Percentiles rank a stretch among this genome's conserved stretches.
Conservation (phyloP, 1,140 invertebrate genomes). For the Scaptomyza graminum region DNA sequence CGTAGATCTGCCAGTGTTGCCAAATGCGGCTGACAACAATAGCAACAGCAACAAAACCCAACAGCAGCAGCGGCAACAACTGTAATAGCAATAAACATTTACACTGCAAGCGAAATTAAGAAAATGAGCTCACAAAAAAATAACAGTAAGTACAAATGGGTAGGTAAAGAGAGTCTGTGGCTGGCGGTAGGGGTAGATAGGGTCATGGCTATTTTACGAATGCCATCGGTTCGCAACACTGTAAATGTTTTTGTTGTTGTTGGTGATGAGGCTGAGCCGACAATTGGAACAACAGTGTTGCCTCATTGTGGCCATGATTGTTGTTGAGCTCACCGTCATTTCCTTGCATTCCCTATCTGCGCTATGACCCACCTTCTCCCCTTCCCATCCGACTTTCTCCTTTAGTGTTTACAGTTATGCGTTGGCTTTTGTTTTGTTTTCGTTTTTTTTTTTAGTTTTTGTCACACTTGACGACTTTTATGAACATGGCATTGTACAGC, state of each 20-base stretch:
- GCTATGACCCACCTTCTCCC: background rate
- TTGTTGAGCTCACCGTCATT: constrained; percentile 30
- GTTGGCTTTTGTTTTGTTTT: background rate
- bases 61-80: constrained; percentile 15
- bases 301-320: constrained; percentile 28
- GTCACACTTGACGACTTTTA: constrained; percentile 22
- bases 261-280: constrained; percentile 12
- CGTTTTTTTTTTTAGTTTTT: constrained; percentile 5
- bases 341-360: background rate
- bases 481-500: constrained; percentile 40
- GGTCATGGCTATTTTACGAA: constrained; percentile 19
- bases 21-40: constrained; percentile 41
- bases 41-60: constrained; percentile 16
- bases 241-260: constrained; percentile 19
- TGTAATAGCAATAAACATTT: constrained; percentile 54
- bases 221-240: constrained; percentile 42
- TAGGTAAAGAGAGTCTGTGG: background rate
- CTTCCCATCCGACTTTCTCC: background rate
- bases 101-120: constrained; percentile 55
- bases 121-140: constrained; percentile 44
- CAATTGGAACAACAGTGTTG: constrained; percentile 49
- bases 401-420: background rate
- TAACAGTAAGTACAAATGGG: background rate
- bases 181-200: background rate
- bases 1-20: constrained; percentile 32